Evolutionary conservation across 1,140 invertebrate species (phyloP), one percentile per base, ranked within the genome.

Genomic region (Antheraea mylitta): DNA sequence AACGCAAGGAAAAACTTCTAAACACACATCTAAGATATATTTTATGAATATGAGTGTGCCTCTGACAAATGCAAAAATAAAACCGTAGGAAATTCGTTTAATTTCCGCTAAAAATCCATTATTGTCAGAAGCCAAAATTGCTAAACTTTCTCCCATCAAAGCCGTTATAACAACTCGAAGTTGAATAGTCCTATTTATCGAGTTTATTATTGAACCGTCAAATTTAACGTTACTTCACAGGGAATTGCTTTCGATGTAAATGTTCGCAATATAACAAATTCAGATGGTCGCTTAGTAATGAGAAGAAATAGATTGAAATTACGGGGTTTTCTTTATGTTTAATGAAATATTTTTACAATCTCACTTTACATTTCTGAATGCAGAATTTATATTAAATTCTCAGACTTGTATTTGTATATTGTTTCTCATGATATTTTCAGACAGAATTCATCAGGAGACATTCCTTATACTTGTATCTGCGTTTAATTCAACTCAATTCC

Each of bases 51-150:
- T 53, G 9, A 9, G 13, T 53, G 16, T 53, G 10, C 6, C 6
- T n/a, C 45, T 53, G 45, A 16, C 45, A n/a, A 11, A 53, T 53
- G 45, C 45, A 53, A 16, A 53, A n/a, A 16, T 53, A 13, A 13
- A 53, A 16, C 45, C 45, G 45, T 53, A 61, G 11, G 30, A 30
- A 61, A 36, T 61, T 69, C 62, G 68, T 71, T 69, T 77, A 74
- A 78, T 80, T 80, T 80, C 72, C 70, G 64, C 67, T 71, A 74
- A 80, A 77, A 74, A 74, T 75, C 72, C 75, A 75, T 77, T 80
- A 76, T 76, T 72, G 73, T 45, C 69, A 59, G 75, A 68, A 67
- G 22, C 63, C 68, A 64, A 75, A 76, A 78, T 76, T 78, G 68
- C 66, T 58, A 78, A 82, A 82, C 66, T 79, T 78, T 75, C 53